These are phyloP conservation scores for Tenthredo mesomela DNA, from an alignment of 2,888 invertebrate genomes.

Conservation along the genomic window DNA sequence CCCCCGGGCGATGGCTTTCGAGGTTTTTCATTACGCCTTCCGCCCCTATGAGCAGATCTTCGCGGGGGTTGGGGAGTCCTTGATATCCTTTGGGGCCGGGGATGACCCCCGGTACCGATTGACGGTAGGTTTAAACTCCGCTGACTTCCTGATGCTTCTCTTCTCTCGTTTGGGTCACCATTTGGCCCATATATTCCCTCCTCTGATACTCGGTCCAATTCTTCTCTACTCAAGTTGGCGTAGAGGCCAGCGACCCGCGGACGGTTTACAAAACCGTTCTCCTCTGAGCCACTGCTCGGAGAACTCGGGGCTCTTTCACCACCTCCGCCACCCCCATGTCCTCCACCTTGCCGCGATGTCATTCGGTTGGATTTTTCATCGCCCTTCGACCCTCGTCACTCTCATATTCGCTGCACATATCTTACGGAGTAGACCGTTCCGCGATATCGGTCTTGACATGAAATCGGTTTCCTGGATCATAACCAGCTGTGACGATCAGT, in stretches of 20 bases:
- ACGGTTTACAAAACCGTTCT: conserved; percentile 71
- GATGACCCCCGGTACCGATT: conserved; percentile 57
- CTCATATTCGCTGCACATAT: background rate
- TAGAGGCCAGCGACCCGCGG: conserved; percentile 70
- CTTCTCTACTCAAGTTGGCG: conserved; percentile 69
- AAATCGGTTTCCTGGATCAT: background rate
- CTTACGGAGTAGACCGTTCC: background rate
- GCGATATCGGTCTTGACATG: background rate
- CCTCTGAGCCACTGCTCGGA: conserved; percentile 74
- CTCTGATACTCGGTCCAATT: conserved; percentile 67
- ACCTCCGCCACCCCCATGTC: conserved; percentile 65
- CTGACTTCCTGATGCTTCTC: conserved; percentile 64
- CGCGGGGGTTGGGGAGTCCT: conserved; percentile 70
- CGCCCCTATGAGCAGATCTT: conserved; percentile 53
- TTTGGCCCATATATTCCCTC: conserved; percentile 68
- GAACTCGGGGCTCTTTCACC: conserved; percentile 72
- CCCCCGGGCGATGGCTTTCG: conserved; percentile 59
- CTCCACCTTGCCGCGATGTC: conserved; percentile 75
- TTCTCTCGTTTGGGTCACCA: conserved; percentile 63
- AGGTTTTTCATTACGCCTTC: conserved; percentile 47
- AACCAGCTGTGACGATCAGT: background rate
- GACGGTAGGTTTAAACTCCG: conserved; percentile 67
- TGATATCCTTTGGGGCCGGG: conserved; percentile 59
- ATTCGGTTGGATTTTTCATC: conserved; percentile 66
- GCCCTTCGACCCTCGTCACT: conserved; percentile 34